Evolutionary conservation across 2,888 invertebrate genomes (phyloP), one percentile per base, ranked within the genome.

Genomic region (Pseudolycoriella hygida): DNA sequence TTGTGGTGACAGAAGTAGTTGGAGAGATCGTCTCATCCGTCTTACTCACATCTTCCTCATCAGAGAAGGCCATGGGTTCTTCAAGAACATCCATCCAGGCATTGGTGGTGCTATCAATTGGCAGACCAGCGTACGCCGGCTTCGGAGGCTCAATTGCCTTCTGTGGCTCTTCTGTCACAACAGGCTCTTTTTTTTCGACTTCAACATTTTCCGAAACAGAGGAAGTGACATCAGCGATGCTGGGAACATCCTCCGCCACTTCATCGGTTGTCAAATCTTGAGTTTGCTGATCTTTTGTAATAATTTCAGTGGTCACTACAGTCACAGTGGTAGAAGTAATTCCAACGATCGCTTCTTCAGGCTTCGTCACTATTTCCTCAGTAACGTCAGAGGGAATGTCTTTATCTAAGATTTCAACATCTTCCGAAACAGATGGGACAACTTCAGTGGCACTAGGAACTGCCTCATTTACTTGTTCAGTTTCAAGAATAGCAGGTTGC

Each of bases 81-180:
- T 60, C 57, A 34, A 61, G 42, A 11, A 59, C 57, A 45, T 58
- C 53, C 56, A 67, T 57, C 57, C 63, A 63, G 2, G 55, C 48
- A 41, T 52, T 56, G 17, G 58, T 50, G 1, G 59, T 51, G 19
- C 59, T 57, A 46, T 56, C 60, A 31, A 58, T 52, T 2, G 60
- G 58, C 41, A 59, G 49, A 5, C 57, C 60, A 17, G 54, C 57
- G 47, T 58, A 58, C 0, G 49, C 53, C 11, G 53, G 40, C 50
- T 56, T 53, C 8, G 46, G 45, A 17, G 49, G 17, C 32, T 43
- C 25, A 15, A 25, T 20, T 12, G 17, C 10, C 12, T 25, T 19
- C 18, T 32, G 15, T 34, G n/a, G 17, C 32, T 43, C 17, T 15
- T 15, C 42, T 11, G 25, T 20, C 12, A 25, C 3, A 37, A 15